Base-by-base conservation (phyloP, 2,888 invertebrate genomes). In the Lucinisca nassula region DNA sequence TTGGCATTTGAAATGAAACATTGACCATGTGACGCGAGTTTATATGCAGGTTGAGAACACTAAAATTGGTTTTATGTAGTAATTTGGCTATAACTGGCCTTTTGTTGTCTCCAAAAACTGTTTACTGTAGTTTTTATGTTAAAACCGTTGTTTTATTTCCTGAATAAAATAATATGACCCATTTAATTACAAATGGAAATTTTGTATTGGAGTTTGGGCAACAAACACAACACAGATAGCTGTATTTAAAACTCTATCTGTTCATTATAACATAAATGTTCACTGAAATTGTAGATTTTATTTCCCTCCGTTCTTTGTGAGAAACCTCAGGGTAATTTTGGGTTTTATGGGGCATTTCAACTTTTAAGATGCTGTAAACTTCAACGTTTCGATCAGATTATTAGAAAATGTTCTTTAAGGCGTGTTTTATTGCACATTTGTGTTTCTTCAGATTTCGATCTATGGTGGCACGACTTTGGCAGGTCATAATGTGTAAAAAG, bases 61-160 rank as follows among this genome's bases (percentile, higher is more conserved):
- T 82, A 89, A 89, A 84, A 70, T 77, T 30, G 35, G 27, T 90
- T 90, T 90, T 90, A 90, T 90, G 83, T 67, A 81, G 76, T 75
- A 67, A 58, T 61, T 79, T 72, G 77, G 86, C 82, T 82, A 82
- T 80, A 88, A 77, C 67, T 72, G 74, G 76, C 49, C 75, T 86
- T 81, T 88, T 86, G 84, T 88, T 84, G 82, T 86, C 58, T 55
- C 72, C 61, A 80, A 83, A 82, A 79, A 84, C 86, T 84, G 84
- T 90, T 90, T 90, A 88, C 84, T 79, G 55, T 82, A 67, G 85
- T 77, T 88, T 88, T 88, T 81, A 82, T 86, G 88, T 58, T 86
- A 80, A 88, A 86, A 82, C 90, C 90, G 90, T 90, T 90, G 90
- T 90, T 90, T 90, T 90, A 90, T 90, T 88, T 77, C 82, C 67